Base-by-base conservation (phyloP, 2,113 vertebrate species). In the Muscicapa adusta region DNA sequence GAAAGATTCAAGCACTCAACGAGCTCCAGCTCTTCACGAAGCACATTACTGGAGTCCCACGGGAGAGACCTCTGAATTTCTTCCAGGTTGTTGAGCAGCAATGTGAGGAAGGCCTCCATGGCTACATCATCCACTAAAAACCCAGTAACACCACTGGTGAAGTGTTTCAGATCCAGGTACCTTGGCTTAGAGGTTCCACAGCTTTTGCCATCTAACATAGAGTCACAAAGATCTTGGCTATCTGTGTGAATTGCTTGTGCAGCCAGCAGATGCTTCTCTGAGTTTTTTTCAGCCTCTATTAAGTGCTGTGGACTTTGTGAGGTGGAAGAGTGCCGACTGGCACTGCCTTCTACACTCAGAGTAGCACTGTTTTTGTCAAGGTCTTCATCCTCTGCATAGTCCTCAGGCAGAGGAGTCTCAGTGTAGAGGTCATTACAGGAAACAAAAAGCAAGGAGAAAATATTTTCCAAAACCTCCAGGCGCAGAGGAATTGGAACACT, bases 391-490 rank as follows among this genome's bases (percentile, higher is more conserved):
- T 98, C 97, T 74, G 97, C 94, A 85, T 96, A 97, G 91, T 97
- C 97, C 57, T 98, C 98, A 5, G 93, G 94, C 9, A 96, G 34
- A 83, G 87, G 16, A 89, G 93, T 74, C 54, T 97, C 97, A 86
- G 83, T 91, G 56, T 84, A 73, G 63, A 99, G 98, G 88, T 99
- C 99, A n/a, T 97, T 67, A 43, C 97, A 98, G 58, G 99, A 99
- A 85, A 99, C 88, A 92, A 99, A 98, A 92, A 99, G 98, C 67
- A 99, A 98, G 11, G 99, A 99, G 96, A 99, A 99, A 96, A 99
- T 99, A 95, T 99, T 99, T 97, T 99, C 99, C 92, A 99, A 98
- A 82, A 99, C 98, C 95, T 99, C 99, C 95, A 99, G 96, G 42
- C 98, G 98, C 89, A 99, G 96, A 90, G 98, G 97, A 88, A 97